Conservation (phyloP, 2,797 vertebrate species). For the Karalla daura region DNA sequence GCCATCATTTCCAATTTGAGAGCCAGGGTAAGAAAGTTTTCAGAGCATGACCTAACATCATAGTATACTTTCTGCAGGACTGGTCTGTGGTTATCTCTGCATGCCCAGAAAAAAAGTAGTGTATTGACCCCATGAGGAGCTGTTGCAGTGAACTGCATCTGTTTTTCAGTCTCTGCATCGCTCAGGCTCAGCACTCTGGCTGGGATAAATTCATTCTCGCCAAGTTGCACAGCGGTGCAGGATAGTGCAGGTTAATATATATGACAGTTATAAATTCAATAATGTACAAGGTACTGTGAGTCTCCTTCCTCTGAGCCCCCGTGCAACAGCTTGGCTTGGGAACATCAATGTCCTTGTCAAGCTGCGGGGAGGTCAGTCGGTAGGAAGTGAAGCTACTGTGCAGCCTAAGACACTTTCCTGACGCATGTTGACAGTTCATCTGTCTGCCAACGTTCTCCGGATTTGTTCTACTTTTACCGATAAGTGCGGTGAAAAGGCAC, state of each 20-base stretch:
- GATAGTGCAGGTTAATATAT: constrained; percentile 52
- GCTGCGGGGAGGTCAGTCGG: constrained; percentile 37
- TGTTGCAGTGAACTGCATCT: constrained; percentile 44
- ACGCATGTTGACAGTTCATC: constrained; percentile 26
- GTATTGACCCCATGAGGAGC: constrained; percentile 32
- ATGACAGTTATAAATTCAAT: constrained; percentile 49
- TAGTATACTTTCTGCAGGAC: constrained; percentile 21
- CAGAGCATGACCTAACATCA: constrained; percentile 19
- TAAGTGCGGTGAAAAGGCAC: constrained; percentile 19
- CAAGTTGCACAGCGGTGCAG: constrained; percentile 74
- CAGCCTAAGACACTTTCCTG: constrained; percentile 21
- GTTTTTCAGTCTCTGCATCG: constrained; percentile 67
- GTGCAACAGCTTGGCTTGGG: constrained; percentile 87
- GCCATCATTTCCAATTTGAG: not conserved
- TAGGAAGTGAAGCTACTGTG: constrained; percentile 18
- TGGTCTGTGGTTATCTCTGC: constrained; percentile 39
- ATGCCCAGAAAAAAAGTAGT: constrained; percentile 31
- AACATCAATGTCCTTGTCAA: constrained; percentile 75
- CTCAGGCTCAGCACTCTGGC: constrained; percentile 89
- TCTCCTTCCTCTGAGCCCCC: constrained; percentile 77
- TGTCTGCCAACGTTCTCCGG: constrained; percentile 11
- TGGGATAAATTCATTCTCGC: constrained; percentile 90
- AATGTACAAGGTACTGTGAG: constrained; percentile 16
- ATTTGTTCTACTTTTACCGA: constrained; percentile 36
- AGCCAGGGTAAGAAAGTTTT: not conserved